A percentile compares a stretch with the other conserved stretches of the same genome.
Evolutionary conservation across 2,113 vertebrate species (phyloP).

Genomic region (Solenodon paradoxus): DNA sequence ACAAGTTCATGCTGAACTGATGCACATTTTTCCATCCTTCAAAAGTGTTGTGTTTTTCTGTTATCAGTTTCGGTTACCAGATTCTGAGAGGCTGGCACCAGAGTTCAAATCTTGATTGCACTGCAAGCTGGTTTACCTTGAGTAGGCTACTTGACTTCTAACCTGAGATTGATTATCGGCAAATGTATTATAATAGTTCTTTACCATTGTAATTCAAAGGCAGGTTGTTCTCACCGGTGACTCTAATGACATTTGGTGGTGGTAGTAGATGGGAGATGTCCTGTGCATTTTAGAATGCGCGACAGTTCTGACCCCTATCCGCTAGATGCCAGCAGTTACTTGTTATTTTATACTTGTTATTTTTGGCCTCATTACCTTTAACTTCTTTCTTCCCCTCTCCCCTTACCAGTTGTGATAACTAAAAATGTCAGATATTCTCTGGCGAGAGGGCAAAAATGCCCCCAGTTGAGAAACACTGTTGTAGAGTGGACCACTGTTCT

Average conservation of each 20-base stretch:
- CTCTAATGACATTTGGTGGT: neutral
- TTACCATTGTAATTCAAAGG: neutral
- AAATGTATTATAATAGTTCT: neutral
- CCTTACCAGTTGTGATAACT: neutral
- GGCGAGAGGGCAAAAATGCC: no score
- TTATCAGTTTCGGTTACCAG: neutral
- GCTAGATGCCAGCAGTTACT: neutral
- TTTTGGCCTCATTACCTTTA: conserved; percentile 67
- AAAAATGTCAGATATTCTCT: neutral
- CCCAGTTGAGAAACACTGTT: neutral
- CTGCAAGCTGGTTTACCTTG: neutral
- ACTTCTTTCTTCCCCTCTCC: conserved; percentile 27
- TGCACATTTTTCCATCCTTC: neutral
- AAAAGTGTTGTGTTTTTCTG: neutral
- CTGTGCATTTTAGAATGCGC: neutral
- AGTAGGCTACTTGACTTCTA: neutral
- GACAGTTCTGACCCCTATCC: neutral
- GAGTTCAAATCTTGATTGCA: neutral
- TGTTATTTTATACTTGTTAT: conserved; percentile 67
- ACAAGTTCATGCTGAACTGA: neutral
- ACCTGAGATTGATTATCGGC: neutral
- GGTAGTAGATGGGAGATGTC: neutral
- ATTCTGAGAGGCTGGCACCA: neutral
- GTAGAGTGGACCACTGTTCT: neutral
- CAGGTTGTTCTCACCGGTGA: neutral